phyloP scores from a whole-genome alignment of 2,113 vertebrate species.

The Notothenia coriiceps region DNA sequence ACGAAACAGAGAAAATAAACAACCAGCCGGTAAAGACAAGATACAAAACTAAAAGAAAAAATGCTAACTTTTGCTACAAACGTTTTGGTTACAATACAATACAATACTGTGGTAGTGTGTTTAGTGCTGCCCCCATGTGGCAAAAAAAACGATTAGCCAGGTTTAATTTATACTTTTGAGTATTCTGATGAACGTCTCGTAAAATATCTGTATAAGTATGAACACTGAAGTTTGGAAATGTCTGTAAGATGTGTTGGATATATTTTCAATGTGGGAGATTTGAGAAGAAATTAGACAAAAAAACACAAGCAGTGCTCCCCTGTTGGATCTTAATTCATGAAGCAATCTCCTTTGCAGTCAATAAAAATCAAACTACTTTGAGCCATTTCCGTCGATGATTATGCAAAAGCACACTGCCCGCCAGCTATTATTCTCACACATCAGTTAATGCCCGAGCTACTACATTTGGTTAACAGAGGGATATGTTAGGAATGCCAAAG shows the following conservation, averaged over 20 bases:
- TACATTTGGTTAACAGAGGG: not conserved
- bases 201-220: not conserved
- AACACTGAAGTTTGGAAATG: not conserved
- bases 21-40: not conserved
- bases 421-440: not conserved
- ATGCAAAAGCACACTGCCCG: slow-evolving; percentile 43
- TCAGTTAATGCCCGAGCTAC: slow-evolving; percentile 6
- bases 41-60: not conserved
- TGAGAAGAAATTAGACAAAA: not conserved
- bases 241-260: not conserved
- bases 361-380: slow-evolving; percentile 41
- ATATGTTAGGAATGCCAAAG: slow-evolving; percentile 58
- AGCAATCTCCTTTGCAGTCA: not conserved
- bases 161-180: not conserved
- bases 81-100: not conserved
- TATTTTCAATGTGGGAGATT: not conserved
- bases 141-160: not conserved
- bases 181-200: not conserved
- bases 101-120: not conserved
- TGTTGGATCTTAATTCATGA: slow-evolving; percentile 1
- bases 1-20: not conserved
- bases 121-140: not conserved
- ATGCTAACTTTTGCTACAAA: not conserved
- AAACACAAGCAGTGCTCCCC: not conserved
- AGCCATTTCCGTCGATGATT: slow-evolving; percentile 24